phyloP scores from a whole-genome alignment of 2,113 vertebrate species.

The Hippolais icterina region DNA sequence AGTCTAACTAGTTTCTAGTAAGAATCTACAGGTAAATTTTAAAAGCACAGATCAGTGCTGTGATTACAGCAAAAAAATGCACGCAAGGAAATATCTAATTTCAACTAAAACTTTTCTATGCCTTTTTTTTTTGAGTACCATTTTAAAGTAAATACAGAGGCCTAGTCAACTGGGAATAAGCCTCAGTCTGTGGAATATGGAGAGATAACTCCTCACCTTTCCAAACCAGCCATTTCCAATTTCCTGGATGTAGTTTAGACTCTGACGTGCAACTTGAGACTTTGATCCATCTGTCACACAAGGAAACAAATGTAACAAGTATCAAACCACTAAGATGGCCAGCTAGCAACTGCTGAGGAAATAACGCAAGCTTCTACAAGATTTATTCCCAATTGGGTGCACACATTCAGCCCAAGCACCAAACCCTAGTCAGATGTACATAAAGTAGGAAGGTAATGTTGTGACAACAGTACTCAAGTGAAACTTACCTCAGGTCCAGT shows the following conservation, averaged over 20 bases:
- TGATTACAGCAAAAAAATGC: neutral
- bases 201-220: slow-evolving; percentile 79
- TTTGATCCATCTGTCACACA: slow-evolving; percentile 82
- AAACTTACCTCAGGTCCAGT: neutral
- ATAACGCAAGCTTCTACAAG: neutral
- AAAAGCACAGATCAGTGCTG: neutral
- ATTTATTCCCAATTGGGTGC: neutral
- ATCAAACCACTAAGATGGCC: neutral
- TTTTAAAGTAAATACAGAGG: neutral
- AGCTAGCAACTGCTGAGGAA: neutral
- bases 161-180: neutral
- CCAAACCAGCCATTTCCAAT: slow-evolving; percentile 97
- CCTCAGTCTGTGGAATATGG: neutral
- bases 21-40: neutral
- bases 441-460: neutral
- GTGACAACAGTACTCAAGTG: neutral
- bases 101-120: neutral
- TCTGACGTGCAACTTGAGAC: slow-evolving; percentile 89
- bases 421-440: neutral
- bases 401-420: neutral
- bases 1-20: neutral
- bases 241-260: slow-evolving; percentile 96
- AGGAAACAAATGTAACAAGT: neutral
- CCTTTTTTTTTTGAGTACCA: neutral
- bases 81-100: neutral